These are phyloP conservation scores for Cygnus atratus DNA, from an alignment of 2,113 vertebrate species.

Conservation along the genomic window DNA sequence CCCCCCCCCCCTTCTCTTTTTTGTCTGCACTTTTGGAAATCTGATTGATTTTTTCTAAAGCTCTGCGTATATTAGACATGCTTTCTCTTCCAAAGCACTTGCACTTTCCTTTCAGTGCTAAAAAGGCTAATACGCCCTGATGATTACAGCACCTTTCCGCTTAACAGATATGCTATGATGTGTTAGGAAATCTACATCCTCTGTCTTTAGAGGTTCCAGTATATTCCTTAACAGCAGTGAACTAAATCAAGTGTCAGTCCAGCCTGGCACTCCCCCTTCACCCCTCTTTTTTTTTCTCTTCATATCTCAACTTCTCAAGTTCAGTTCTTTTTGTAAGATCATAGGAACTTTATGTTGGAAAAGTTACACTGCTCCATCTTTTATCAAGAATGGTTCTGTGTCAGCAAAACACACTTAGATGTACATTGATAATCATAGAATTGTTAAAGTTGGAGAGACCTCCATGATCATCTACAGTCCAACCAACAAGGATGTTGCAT, in stretches of 20 bases:
- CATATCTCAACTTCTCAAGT: neutral
- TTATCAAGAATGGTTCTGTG: neutral
- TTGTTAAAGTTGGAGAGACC: no score
- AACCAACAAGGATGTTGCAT: constrained; percentile 3
- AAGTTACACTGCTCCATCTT: neutral
- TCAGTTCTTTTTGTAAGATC: neutral
- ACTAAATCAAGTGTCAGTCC: neutral
- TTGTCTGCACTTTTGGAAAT: neutral
- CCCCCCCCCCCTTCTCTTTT: no score
- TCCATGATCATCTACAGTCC: no score
- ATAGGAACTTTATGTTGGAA: no score
- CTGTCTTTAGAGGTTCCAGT: neutral
- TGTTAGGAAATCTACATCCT: neutral
- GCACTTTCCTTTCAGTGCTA: neutral
- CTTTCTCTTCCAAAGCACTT: neutral
- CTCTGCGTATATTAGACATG: fast-evolving
- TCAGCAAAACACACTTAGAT: neutral
- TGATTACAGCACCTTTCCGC: neutral
- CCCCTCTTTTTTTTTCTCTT: neutral
- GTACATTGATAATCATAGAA: no score
- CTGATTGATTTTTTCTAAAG: neutral
- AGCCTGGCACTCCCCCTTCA: neutral
- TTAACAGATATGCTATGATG: neutral
- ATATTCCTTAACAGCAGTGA: neutral
- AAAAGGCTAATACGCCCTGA: neutral